phyloP scores from a whole-genome alignment of 2,888 invertebrate species.

The Augochlorella aurata region DNA sequence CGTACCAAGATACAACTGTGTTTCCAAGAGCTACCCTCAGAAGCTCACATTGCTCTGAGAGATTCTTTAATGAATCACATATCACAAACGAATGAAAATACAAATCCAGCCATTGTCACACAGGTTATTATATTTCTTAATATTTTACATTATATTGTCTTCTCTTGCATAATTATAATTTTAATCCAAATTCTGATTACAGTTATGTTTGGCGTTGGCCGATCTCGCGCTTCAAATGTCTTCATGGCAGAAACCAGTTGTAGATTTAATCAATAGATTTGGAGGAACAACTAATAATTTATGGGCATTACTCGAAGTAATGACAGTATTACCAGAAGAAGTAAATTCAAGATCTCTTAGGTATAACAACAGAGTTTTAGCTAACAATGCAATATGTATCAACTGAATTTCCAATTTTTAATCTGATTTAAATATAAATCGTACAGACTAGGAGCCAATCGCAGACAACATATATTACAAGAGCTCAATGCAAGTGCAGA shows the following conservation, averaged over 20 bases:
- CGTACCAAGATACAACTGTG: slow-evolving; percentile 96
- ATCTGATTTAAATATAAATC: slow-evolving; percentile 6
- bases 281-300: slow-evolving; percentile 86
- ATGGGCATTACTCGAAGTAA: slow-evolving; percentile 94
- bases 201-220: slow-evolving; percentile 94
- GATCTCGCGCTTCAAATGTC: slow-evolving; percentile 97
- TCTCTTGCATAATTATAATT: background rate
- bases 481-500: slow-evolving; percentile 90
- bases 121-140: slow-evolving; percentile 83
- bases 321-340: slow-evolving; percentile 98
- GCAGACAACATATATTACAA: slow-evolving; percentile 91
- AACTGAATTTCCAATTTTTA: background rate
- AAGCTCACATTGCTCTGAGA: slow-evolving; percentile 92
- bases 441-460: slow-evolving; percentile 91
- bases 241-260: slow-evolving; percentile 94
- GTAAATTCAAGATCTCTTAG: slow-evolving; percentile 90
- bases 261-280: slow-evolving; percentile 91
- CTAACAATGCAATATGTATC: background rate
- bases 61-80: slow-evolving; percentile 96
- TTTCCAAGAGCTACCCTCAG: slow-evolving; percentile 94
- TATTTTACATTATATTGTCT: background rate
- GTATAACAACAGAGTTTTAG: slow-evolving; percentile 41
- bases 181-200: slow-evolving; percentile 50
- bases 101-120: slow-evolving; percentile 92
- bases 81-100: slow-evolving; percentile 89